Evolutionary conservation across 2,113 vertebrate genomes (phyloP).

Genomic region (Ivindomyrus marchei): DNA sequence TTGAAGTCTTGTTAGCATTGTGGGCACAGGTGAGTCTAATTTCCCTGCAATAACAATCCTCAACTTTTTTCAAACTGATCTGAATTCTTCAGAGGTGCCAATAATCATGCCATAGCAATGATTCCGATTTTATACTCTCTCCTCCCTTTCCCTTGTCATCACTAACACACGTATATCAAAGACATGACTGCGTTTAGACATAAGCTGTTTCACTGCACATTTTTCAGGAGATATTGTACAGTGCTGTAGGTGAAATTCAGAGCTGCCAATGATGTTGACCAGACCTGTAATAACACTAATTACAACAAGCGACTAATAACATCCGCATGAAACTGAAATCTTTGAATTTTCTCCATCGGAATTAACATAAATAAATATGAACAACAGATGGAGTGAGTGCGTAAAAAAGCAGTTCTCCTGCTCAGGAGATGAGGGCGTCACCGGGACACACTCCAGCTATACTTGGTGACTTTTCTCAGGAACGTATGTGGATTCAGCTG

Average conservation of each 20-base stretch:
- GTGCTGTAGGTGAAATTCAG: not conserved
- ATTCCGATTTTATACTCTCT: not conserved
- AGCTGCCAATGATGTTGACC: not conserved
- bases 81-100: not conserved
- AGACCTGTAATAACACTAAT: not conserved
- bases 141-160: not conserved
- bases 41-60: not conserved
- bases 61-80: not conserved
- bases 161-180: not conserved
- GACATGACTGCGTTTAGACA: not conserved
- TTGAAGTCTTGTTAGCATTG: not conserved
- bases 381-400: not conserved
- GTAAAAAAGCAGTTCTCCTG: not conserved
- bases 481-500: conserved; percentile 25
- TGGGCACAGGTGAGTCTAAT: not conserved
- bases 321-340: not conserved
- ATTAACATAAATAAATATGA: not conserved
- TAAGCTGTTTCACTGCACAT: not conserved
- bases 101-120: not conserved
- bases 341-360: not conserved
- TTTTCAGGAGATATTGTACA: not conserved
- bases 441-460: not conserved
- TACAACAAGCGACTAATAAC: not conserved
- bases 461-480: not conserved
- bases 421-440: not conserved